Percentiles rank a stretch among this genome's conserved stretches.
These are phyloP conservation scores for Orthonevra nobilis DNA, from an alignment of 2,888 invertebrate species.

Conservation along the genomic window DNA sequence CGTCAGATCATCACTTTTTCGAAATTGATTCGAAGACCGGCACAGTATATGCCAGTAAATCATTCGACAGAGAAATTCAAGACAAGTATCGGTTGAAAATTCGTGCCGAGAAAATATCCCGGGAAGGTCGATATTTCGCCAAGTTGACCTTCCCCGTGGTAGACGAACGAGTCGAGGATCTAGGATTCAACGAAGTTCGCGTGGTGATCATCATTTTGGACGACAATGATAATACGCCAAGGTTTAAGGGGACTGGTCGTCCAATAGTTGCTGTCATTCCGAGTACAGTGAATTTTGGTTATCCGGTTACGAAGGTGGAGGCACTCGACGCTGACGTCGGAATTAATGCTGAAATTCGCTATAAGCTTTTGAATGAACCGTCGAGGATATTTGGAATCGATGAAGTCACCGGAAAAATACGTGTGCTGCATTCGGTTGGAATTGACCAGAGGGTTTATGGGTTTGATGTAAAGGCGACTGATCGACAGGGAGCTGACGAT, in stretches of 20 bases:
- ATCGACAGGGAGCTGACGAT: conserved; percentile 89
- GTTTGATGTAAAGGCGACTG: conserved; percentile 93
- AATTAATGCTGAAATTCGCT: conserved; percentile 88
- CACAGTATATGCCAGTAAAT: conserved; percentile 86
- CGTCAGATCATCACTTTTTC: conserved; percentile 83
- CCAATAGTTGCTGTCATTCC: conserved; percentile 92
- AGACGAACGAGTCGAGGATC: conserved; percentile 86
- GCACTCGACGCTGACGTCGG: conserved; percentile 89
- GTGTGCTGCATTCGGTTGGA: conserved; percentile 86
- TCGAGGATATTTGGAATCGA: conserved; percentile 89
- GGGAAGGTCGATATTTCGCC: conserved; percentile 85
- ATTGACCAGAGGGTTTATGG: conserved; percentile 90
- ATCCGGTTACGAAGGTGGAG: conserved; percentile 88
- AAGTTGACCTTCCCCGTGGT: conserved; percentile 89
- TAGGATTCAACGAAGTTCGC: conserved; percentile 89
- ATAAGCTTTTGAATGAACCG: conserved; percentile 89
- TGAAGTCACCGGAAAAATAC: conserved; percentile 87
- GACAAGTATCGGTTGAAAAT: conserved; percentile 83
- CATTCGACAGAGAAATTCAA: conserved; percentile 87
- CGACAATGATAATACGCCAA: conserved; percentile 91
- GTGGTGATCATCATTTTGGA: conserved; percentile 89
- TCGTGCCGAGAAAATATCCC: conserved; percentile 81
- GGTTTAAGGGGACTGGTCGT: conserved; percentile 87
- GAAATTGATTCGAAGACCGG: conserved; percentile 89
- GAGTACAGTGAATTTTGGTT: conserved; percentile 89